Evolutionary conservation across 2,113 vertebrate species (phyloP).

Genomic region (Okapia johnstoni): DNA sequence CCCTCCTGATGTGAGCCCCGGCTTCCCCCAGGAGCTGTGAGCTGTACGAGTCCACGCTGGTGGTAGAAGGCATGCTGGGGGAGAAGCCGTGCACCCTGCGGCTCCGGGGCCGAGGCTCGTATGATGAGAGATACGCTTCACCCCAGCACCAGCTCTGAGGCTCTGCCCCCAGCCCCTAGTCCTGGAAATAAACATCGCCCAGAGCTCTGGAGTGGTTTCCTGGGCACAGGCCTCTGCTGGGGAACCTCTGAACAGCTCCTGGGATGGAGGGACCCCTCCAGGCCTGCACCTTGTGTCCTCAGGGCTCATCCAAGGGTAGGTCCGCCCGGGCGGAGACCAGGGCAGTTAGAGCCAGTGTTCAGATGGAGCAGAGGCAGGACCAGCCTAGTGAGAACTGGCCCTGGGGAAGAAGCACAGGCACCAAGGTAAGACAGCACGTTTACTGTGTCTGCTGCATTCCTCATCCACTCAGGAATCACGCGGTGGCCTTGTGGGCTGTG

Average conservation of each 20-base stretch:
- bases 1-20: neutral
- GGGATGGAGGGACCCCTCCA: neutral
- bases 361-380: neutral
- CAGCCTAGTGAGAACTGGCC: neutral
- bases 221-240: neutral
- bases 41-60: constrained; percentile 78
- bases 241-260: neutral
- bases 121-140: constrained; percentile 62
- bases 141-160: neutral
- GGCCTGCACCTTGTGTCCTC: neutral
- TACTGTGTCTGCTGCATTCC: neutral
- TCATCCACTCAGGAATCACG: neutral
- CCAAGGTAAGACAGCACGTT: neutral
- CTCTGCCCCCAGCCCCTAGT: neutral
- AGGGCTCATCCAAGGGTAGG: neutral
- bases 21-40: constrained; percentile 73
- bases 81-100: constrained; percentile 80
- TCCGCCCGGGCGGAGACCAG: rapidly evolving
- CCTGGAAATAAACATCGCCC: neutral
- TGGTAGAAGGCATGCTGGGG: constrained; percentile 84
- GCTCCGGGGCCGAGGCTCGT: constrained; percentile 85
- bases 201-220: neutral
- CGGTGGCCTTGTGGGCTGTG: neutral
- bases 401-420: neutral
- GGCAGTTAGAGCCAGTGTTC: neutral